Evolutionary conservation across 2,888 invertebrate species (phyloP), one percentile per base, ranked within the genome.

Genomic region (Chironomus tentans): DNA sequence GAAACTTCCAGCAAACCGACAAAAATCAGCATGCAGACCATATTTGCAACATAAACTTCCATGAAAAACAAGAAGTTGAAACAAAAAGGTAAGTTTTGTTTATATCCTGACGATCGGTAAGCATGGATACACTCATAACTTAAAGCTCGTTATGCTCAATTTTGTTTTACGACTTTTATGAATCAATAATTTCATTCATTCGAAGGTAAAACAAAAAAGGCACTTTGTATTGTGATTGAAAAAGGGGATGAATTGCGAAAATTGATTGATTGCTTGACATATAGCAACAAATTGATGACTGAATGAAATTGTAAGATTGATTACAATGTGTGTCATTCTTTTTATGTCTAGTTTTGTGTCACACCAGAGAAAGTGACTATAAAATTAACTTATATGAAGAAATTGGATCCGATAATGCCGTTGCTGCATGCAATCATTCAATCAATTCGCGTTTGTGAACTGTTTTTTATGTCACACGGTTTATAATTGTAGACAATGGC

Each of bases 401-500:
- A 69, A 47, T 56, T 50, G 68, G n/a, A 70, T 56, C 50, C 3
- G 24, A 46, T 46, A 65, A 65, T 65, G 56, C 46, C 15, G 28
- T 38, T 62, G 28, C 56, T 38, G 56, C 71, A 72, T 72, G 72
- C 72, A 62, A 72, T 61, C 38, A 18, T 56, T 56, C 15, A 56
- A 56, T 38, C 1, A 2, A 2, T 1, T 38, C 5, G 28, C 28
- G 6, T n/a, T n/a, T n/a, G 1, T 28, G 3, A 24, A 22, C 13
- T 61, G 21, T 1, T 21, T n/a, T 48, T 24, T 70, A 28, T 18
- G 71, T 28, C 56, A 56, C 56, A 68, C 38, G 48, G 75, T 69
- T 12, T 38, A 77, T 76, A 78, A 77, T 77, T 77, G 73, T 77
- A 38, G 38, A 10, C 12, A 18, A 18, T 18, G 18, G 4, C 3